A percentile compares a stretch with the other conserved stretches of the same genome.
These are phyloP conservation scores for Saccopteryx leptura DNA, from an alignment of 2,113 vertebrate genomes.

Conservation along the genomic window DNA sequence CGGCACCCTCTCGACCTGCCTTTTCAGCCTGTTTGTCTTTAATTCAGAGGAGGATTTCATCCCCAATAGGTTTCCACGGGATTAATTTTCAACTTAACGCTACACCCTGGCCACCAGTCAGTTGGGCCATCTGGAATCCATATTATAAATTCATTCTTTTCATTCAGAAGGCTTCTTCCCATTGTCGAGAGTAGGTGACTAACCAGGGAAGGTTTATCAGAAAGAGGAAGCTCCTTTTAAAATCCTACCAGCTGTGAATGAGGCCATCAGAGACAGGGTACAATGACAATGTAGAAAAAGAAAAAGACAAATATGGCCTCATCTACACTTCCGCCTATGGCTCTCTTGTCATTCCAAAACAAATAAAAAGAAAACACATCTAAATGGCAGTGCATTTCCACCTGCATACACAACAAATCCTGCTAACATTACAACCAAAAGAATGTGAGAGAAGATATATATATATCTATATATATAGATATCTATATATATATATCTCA, in stretches of 20 bases:
- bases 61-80: background rate
- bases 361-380: background rate
- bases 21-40: constrained; percentile 16
- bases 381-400: background rate
- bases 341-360: background rate
- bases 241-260: background rate
- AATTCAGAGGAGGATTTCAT: constrained; percentile 7
- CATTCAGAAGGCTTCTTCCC: constrained; percentile 31
- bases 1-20: background rate
- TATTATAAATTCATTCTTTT: constrained; percentile 56
- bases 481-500: no score
- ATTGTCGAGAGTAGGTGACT: constrained; percentile 41
- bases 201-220: constrained; percentile 39
- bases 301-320: background rate
- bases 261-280: background rate
- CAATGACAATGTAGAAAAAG: background rate
- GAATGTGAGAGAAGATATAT: background rate
- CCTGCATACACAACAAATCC: background rate
- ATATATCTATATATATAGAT: no score
- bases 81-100: constrained; percentile 55
- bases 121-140: constrained; percentile 3
- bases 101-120: background rate
- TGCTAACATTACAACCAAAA: background rate
- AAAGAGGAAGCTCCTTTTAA: background rate
- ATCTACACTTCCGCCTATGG: background rate